Evolutionary conservation across 2,888 invertebrate genomes (phyloP), one percentile per base, ranked within the genome.

Genomic region (Onchidella celtica): DNA sequence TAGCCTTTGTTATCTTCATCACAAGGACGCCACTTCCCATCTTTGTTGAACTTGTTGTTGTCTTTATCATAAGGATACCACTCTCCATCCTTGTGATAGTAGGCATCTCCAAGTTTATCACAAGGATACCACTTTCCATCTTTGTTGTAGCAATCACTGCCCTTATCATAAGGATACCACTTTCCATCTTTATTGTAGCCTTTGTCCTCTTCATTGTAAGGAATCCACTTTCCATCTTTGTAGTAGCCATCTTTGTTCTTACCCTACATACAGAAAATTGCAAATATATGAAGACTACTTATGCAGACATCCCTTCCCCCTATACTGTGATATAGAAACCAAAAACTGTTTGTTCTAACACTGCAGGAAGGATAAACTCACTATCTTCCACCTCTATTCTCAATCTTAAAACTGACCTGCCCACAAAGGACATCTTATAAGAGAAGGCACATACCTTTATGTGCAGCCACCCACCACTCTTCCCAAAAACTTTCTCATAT

Each of bases 11-110:
- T 69, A 73, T 63, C 78, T 69, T 57, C 81, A 17, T 47, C 47
- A n/a, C n/a, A n/a, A n/a, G n/a, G n/a, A 72, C 63, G 73, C 75
- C 81, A 74, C 47, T 47, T 47, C 17, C 38, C 70, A 6, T 70
- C 29, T 21, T 57, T 70, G 57, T 70, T 55, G 32, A 55, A 55
- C 29, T 85, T 85, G 40, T 79, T 81, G 55, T 81, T 82, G 65
- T 83, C 83, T 24, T 81, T 68, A 21, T 75, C 81, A n/a, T 69
- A 65, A 21, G 24, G 24, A 61, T 27, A 61, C 11, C 24, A 4
- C n/a, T 21, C 9, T 21, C 83, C 79, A 29, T 85, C 61, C 73
- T 68, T 77, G 78, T 82, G 74, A 65, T 76, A 76, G n/a, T n/a
- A n/a, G n/a, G n/a, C n/a, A n/a, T n/a, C n/a, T 3, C 66, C 78